Base-by-base conservation (phyloP, 2,113 vertebrate genomes). In the Stictonetta naevosa region DNA sequence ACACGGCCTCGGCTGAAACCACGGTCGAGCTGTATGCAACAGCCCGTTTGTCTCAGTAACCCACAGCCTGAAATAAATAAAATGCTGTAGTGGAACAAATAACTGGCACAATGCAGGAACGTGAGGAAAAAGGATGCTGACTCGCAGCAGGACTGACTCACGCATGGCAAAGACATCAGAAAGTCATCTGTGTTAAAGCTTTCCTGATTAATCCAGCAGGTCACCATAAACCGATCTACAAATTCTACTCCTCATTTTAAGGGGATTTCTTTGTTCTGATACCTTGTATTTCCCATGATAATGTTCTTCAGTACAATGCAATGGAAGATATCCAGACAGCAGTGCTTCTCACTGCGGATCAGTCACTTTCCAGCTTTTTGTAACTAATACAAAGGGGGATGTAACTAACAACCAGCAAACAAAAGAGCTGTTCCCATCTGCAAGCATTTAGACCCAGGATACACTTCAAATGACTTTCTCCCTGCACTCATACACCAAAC, bases 371-470 rank as follows among this genome's bases (percentile, higher is more conserved):
- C 78, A 77, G 67, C 40, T 83, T 95, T 94, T 83, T 93, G 83
- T 92, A 94, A 95, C 90, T 73, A 94, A 94, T 73, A 95, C 77
- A 92, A 89, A 95, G 64, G 26, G 19, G 12, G 36, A 86, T 67
- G 92, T 96, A 95, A 93, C 82, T 77, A 94, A 94, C 87, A 96
- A 95, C 85, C 90, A 95, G 92, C 16, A 58, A 87, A 91, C 71
- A 92, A 66, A 87, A 88, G 79, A 95, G 74, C 88, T 64, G 15
- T 56, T 50, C 33, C 93, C 83, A 96, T 94, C 79, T 93, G 76
- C 29, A 92, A 88, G 64, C 79, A 75, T 62, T 97, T 80, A 78
- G 33, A 73, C 22, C 15, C 83, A 81, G 33, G 78, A 46, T 36
- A 90, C 22, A 69, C 25, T 95, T 75, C 50, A 83, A 71, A 72